These are phyloP conservation scores for Procambarus virginalis DNA, from an alignment of 1,140 invertebrate species.

Conservation along the genomic window DNA sequence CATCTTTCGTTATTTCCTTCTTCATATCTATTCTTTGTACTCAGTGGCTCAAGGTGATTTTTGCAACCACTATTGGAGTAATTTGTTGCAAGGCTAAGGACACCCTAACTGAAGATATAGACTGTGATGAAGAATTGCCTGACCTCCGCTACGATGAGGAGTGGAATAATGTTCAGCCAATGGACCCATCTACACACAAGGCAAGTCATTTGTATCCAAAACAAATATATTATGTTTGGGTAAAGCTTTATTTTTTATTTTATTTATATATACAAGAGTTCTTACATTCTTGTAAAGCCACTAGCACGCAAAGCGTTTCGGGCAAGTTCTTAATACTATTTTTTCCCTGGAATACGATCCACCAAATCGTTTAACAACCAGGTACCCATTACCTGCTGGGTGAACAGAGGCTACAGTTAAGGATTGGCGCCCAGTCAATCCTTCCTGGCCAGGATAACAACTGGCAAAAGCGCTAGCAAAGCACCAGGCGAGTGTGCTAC, in stretches of 20 bases:
- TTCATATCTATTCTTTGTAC: conserved; percentile 77
- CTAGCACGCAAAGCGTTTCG: too few relatives aligned
- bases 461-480: too few relatives aligned
- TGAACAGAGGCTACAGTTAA: too few relatives aligned
- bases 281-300: too few relatives aligned
- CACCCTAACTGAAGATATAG: conserved; percentile 75
- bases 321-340: too few relatives aligned
- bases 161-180: conserved; percentile 37
- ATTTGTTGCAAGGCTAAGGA: conserved; percentile 70
- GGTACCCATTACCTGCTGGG: too few relatives aligned
- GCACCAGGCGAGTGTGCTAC: too few relatives aligned
- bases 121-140: conserved; percentile 76
- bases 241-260: not conserved
- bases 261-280: not conserved
- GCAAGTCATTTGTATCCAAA: not conserved
- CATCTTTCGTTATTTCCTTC: conserved; percentile 77
- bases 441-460: too few relatives aligned
- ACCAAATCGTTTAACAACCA: too few relatives aligned
- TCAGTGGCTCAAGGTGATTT: conserved; percentile 77
- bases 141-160: conserved; percentile 72
- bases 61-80: conserved; percentile 23
- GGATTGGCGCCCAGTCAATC: too few relatives aligned
- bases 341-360: too few relatives aligned
- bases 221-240: not conserved
- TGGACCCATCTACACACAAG: conserved; percentile 34